phyloP scores from a whole-genome alignment of 2,797 vertebrate species.

The Sebastes paucispinis region DNA sequence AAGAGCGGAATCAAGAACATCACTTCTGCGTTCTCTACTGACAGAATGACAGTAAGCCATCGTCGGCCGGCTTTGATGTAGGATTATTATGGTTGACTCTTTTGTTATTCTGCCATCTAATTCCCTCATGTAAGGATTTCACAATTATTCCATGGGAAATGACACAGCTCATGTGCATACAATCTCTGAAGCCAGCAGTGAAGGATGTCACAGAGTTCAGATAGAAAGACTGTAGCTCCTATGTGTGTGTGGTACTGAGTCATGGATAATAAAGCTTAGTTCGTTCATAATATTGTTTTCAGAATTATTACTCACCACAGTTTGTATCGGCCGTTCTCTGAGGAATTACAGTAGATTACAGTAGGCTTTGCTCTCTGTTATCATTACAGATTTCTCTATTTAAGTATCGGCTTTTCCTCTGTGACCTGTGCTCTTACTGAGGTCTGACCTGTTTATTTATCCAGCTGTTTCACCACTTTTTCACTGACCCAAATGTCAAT shows the following conservation, averaged over 20 bases:
- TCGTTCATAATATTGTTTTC: slow-evolving; percentile 10
- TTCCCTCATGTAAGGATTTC: slow-evolving; percentile 19
- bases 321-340: background rate
- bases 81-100: slow-evolving; percentile 5
- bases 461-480: background rate
- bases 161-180: background rate
- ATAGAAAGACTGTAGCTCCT: background rate
- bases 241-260: background rate
- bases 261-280: slow-evolving; percentile 29
- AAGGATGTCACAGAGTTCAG: slow-evolving; percentile 13
- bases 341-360: slow-evolving; percentile 29
- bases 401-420: slow-evolving; percentile 24
- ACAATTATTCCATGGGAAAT: slow-evolving; percentile 11
- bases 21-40: background rate
- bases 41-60: background rate
- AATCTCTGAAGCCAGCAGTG: background rate
- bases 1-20: background rate
- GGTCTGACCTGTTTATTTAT: slow-evolving; percentile 11
- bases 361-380: slow-evolving; percentile 18
- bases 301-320: slow-evolving; percentile 38
- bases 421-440: slow-evolving; percentile 2
- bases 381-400: slow-evolving; percentile 12
- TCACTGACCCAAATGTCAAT: background rate
- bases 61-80: background rate
- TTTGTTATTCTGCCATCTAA: slow-evolving; percentile 10